Percentiles rank a stretch among this genome's conserved stretches.
These are phyloP conservation scores for Meta bourneti DNA, from an alignment of 2,888 invertebrate genomes.

Conservation along the genomic window DNA sequence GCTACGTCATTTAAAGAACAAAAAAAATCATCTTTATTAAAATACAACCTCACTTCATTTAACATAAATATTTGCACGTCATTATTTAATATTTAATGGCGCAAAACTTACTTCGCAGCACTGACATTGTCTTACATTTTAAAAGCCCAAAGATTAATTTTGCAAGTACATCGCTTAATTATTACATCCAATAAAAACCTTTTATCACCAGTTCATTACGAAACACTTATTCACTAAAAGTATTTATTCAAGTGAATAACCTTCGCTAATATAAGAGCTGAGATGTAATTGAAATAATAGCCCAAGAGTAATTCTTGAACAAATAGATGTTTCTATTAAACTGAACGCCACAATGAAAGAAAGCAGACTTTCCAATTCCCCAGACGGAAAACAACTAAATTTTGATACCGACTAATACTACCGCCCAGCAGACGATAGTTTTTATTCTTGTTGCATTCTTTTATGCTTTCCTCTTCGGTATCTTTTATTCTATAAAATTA, in stretches of 20 bases:
- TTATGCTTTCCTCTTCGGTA: not conserved
- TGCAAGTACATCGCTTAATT: not conserved
- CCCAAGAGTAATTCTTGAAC: not conserved
- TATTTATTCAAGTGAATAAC: not conserved
- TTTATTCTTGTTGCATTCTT: conserved; percentile 22
- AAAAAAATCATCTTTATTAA: too few species aligned
- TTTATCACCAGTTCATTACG: not conserved
- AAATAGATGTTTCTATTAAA: not conserved
- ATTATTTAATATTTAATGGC: too few species aligned
- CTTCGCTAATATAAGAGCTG: not conserved
- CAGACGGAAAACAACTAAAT: conserved; percentile 16
- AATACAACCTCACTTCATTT: too few species aligned
- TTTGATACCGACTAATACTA: not conserved
- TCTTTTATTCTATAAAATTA: not conserved
- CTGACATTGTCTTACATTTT: too few species aligned
- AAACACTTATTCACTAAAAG: not conserved
- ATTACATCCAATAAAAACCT: not conserved
- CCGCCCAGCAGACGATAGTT: conserved; percentile 24
- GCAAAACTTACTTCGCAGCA: too few species aligned
- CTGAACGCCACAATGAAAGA: not conserved
- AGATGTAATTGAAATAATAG: not conserved
- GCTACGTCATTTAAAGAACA: too few species aligned
- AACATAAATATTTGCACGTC: too few species aligned
- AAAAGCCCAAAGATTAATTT: not conserved
- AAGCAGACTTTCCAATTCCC: not conserved